Base-by-base conservation (phyloP, 2,113 vertebrate species). In the Cervus canadensis region DNA sequence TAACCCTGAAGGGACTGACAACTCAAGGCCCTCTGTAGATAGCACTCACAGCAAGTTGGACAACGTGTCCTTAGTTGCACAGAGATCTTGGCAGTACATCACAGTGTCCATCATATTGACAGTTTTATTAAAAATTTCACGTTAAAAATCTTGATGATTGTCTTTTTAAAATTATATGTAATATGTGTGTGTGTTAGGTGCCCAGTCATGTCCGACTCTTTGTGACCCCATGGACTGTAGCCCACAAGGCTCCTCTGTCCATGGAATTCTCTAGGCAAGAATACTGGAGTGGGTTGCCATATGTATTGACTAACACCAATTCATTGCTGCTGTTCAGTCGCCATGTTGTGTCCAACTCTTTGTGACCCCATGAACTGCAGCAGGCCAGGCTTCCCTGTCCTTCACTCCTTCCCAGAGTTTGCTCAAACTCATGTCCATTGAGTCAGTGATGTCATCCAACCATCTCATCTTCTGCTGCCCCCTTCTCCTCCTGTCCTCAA, bases 21-120 rank as follows among this genome's bases (percentile, higher is more conserved):
- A 9, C n/a, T 11, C 11, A 83, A 4, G 28, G 6, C 15, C 52
- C 19, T 4, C 2, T 9, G 1, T 15, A 15, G 12, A 1, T 11
- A 78, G 5, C 11, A 74, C 15, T 52, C 57, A 26, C 12, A 56
- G 25, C 10, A 48, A 40, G 28, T 45, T 78, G 33, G 74, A 9
- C 15, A 64, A 7, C 8, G 57, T 45, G 57, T 45, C 33, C 6
- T 50, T 10, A 78, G 30, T 21, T 23, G 6, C 7, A 36, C 2
- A 4, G 45, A 48, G 15, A 82, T 25, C 45, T 82, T 50, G 21
- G 6, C 6, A 54, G 7, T 54, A 48, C 21, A 56, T 14, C 25
- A 23, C 3, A 43, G 14, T 45, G 33, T 45, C 92, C 33, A 59
- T 12, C 52, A 23, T 14, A 17, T 15, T 89, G 30, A 45, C 7